phyloP scores from a whole-genome alignment of 2,113 vertebrate genomes.

The Perca flavescens region DNA sequence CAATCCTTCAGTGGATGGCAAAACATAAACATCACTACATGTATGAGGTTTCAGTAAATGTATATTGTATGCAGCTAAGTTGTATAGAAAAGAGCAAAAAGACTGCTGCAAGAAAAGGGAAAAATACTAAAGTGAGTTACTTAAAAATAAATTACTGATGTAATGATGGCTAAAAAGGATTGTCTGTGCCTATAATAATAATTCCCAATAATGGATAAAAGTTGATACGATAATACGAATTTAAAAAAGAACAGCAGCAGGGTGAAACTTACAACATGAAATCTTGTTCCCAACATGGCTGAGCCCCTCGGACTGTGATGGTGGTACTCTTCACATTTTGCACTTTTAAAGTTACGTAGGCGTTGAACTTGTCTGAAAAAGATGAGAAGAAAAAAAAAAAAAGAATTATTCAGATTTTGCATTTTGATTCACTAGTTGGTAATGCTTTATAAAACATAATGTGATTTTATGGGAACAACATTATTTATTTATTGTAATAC shows the following conservation, averaged over 20 bases:
- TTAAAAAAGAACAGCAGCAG: background rate
- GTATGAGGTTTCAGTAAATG: background rate
- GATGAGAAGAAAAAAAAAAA: conserved; percentile 18
- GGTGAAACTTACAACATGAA: conserved; percentile 97
- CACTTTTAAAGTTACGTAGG: conserved; percentile 95
- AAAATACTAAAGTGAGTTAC: background rate
- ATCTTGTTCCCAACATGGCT: conserved; percentile 96
- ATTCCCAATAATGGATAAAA: background rate
- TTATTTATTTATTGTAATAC: background rate
- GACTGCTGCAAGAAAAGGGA: no score
- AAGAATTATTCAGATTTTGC: background rate
- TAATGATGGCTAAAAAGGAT: background rate
- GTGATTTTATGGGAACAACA: background rate
- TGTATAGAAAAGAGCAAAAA: no score
- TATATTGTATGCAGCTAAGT: no score
- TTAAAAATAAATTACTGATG: background rate
- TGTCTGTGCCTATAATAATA: background rate
- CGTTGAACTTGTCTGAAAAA: conserved; percentile 93
- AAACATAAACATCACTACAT: background rate
- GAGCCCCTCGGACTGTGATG: conserved; percentile 91
- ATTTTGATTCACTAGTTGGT: background rate
- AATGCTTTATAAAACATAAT: background rate
- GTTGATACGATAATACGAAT: background rate
- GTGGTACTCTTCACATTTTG: conserved; percentile 99
- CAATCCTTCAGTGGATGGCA: background rate